Percentiles rank a stretch among this genome's conserved stretches.
These are phyloP conservation scores for Xerus rutilus DNA, from an alignment of 2,797 vertebrate species.

Conservation along the genomic window DNA sequence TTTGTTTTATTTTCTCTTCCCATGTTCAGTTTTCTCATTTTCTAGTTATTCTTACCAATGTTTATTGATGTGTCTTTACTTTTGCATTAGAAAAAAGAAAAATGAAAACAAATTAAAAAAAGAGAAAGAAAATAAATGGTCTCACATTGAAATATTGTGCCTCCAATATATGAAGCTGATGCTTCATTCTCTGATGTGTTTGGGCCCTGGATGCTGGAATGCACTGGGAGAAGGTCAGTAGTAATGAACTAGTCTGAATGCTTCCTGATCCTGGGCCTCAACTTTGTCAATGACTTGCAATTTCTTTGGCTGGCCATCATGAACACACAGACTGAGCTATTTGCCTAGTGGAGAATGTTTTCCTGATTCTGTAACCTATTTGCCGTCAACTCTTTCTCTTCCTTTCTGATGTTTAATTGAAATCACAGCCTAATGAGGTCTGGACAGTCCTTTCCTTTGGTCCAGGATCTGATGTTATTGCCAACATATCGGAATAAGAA, in stretches of 20 bases:
- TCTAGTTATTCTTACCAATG: neutral
- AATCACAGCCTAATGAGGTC: conserved; percentile 70
- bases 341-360: conserved; percentile 68
- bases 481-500: conserved; percentile 67
- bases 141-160: neutral
- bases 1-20: neutral
- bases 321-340: conserved; percentile 48
- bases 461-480: conserved; percentile 68
- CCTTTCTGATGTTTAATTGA: conserved; percentile 74
- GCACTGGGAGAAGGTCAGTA: neutral
- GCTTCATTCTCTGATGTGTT: neutral
- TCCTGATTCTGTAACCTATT: conserved; percentile 78
- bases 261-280: neutral
- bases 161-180: neutral
- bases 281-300: neutral
- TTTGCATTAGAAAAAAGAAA: neutral
- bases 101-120: neutral
- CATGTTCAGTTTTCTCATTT: neutral
- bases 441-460: conserved; percentile 69
- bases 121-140: neutral
- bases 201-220: neutral
- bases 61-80: neutral
- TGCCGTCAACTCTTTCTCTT: conserved; percentile 69
- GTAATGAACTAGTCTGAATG: neutral
- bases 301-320: neutral